Percentiles rank a stretch among this genome's conserved stretches.
Evolutionary conservation across 1,140 invertebrate species (phyloP).

Genomic region (Saccostrea cuccullata): DNA sequence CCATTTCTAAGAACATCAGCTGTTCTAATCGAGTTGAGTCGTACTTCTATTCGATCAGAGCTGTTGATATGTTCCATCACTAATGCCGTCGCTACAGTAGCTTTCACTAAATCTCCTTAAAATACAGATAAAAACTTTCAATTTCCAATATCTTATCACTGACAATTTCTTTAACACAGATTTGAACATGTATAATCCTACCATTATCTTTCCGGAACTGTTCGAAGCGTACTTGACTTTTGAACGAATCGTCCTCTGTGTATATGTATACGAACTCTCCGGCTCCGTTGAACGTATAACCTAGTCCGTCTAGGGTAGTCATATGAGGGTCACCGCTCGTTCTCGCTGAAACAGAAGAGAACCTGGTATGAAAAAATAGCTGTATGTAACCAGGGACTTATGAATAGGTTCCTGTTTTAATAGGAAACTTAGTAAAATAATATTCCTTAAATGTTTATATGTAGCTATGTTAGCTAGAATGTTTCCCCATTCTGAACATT

Average conservation of each 20-base stretch:
- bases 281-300: conserved; percentile 64
- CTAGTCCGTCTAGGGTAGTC: conserved; percentile 56
- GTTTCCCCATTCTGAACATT: too few species aligned
- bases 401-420: too few species aligned
- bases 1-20: conserved; percentile 45
- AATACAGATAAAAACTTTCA: neutral
- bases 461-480: too few species aligned
- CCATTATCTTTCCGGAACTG: neutral
- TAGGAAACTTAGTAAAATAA: too few species aligned
- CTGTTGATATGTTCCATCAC: neutral
- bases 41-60: conserved; percentile 42
- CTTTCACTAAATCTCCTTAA: neutral
- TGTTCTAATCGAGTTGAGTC: conserved; percentile 47
- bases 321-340: conserved; percentile 59
- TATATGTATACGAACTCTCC: conserved; percentile 56
- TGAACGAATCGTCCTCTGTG: neutral
- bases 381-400: neutral
- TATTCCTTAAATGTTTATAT: too few species aligned
- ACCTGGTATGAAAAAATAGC: neutral
- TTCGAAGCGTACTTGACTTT: conserved; percentile 28
- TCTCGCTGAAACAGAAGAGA: conserved; percentile 25
- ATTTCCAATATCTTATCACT: too few species aligned
- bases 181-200: neutral
- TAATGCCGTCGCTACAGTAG: conserved; percentile 47
- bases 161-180: neutral